Percentiles rank a stretch among this genome's conserved stretches.
These are phyloP conservation scores for Zalophus californianus DNA, from an alignment of 2,797 vertebrate species.

Conservation along the genomic window DNA sequence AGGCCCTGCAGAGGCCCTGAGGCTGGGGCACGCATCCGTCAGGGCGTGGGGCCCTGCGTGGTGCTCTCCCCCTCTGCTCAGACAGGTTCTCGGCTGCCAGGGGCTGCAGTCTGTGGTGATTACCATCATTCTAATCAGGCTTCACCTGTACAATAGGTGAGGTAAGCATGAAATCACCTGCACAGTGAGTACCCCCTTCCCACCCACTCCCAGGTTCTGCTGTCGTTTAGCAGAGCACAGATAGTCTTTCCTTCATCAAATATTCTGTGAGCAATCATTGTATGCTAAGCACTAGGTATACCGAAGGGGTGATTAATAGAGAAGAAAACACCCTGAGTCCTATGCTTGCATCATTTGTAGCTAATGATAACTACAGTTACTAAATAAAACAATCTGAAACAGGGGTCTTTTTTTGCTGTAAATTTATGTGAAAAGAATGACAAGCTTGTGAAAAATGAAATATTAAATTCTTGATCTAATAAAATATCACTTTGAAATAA, in stretches of 20 bases:
- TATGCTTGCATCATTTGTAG: not conserved
- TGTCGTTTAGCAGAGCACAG: not conserved
- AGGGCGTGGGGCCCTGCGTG: no score
- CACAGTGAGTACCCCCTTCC: rapidly evolving
- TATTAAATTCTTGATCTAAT: not conserved
- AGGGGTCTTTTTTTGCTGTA: not conserved
- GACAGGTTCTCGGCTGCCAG: rapidly evolving
- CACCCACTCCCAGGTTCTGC: not conserved
- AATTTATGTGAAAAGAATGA: not conserved
- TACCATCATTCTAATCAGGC: not conserved
- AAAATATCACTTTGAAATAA: not conserved
- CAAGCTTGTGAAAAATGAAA: not conserved
- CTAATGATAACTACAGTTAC: not conserved
- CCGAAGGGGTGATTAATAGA: not conserved
- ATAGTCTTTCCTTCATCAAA: not conserved
- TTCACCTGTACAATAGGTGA: not conserved
- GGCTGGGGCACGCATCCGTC: rapidly evolving
- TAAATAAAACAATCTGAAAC: not conserved
- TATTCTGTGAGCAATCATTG: not conserved
- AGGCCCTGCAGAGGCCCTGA: not conserved
- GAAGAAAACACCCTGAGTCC: not conserved
- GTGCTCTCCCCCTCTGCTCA: no score
- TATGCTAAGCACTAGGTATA: not conserved
- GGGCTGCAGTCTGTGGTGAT: rapidly evolving
- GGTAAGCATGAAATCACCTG: not conserved